These are phyloP conservation scores for Cichladusa arquata DNA, from an alignment of 2,113 vertebrate genomes.

Conservation along the genomic window DNA sequence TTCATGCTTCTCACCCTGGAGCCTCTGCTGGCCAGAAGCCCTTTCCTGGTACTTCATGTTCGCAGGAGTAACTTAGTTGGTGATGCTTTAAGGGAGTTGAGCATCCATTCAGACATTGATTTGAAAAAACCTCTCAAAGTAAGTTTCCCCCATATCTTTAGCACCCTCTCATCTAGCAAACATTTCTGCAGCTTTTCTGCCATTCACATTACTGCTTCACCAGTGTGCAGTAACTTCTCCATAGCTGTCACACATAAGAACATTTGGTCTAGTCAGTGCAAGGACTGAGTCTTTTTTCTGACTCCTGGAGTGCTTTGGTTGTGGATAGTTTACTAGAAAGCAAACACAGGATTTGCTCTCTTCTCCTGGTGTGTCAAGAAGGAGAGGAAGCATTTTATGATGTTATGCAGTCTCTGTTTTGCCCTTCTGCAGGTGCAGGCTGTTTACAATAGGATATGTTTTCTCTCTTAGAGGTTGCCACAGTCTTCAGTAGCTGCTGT, in stretches of 20 bases:
- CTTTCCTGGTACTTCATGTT: constrained; percentile 93
- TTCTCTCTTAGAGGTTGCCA: background rate
- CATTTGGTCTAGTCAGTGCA: background rate
- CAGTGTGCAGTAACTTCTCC: background rate
- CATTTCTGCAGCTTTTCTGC: background rate
- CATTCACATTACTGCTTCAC: background rate
- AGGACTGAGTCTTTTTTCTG: background rate
- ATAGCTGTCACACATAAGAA: background rate
- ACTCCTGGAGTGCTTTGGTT: background rate
- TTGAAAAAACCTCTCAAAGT: constrained; percentile 97
- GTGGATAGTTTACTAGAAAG: background rate
- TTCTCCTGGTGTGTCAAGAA: background rate
- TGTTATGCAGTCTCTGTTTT: background rate
- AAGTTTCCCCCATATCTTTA: constrained; percentile 11
- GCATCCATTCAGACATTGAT: constrained; percentile 94
- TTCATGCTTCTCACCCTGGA: constrained; percentile 97
- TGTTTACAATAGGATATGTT: background rate
- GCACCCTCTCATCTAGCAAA: background rate
- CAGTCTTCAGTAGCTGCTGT: background rate
- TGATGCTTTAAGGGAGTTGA: constrained; percentile 91
- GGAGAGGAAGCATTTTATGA: background rate
- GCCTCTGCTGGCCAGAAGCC: constrained; percentile 91
- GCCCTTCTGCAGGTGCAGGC: background rate
- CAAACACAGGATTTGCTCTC: background rate
- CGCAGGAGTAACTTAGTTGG: constrained; percentile 91